Evolutionary conservation across 2,113 vertebrate genomes (phyloP), one percentile per base, ranked within the genome.

Genomic region (Ailurus styani): DNA sequence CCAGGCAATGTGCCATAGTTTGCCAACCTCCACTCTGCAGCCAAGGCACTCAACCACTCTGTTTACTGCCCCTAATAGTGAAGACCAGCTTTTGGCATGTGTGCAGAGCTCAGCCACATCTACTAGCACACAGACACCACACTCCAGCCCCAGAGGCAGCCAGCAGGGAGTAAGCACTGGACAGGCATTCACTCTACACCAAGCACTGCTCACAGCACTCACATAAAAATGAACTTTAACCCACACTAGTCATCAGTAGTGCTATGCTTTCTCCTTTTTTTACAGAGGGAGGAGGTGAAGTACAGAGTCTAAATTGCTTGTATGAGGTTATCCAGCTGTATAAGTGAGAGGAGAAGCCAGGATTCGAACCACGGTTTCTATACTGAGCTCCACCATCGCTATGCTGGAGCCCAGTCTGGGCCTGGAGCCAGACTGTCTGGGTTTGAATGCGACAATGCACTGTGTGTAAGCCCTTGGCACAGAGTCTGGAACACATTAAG

Each of bases 381-480:
- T 55, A 72, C 34, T 75, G 68, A 29, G 23, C 29, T 96, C 47
- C 15, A 70, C 87, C 68, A 54, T 27, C 57, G 84, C 81, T 97
- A 52, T 2, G 50, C 50, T 79, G 55, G 87, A 95, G 87, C 87
- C 42, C 55, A 57, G 90, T 64, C 94, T 97, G 96, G 97, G 98
- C 95, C 57, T 10, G 47, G 8, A 86, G 97, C 97, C 98, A 98
- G 94, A 94, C 45, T 96, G 97, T 98, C 97, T 98, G 95, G 93
- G 93, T 96, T 82, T 96, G 84, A 96, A 85, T 93, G 85, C 1
- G 91, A 97, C 97, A 96, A 97, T 84, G 57, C 18, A 64, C 55
- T 79, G 82, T 90, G 79, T 11, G 40, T 97, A 96, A 96, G 97
- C 93, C 96, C 70, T 95, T 98, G 97, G 97, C 97, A 97, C n/a